A percentile compares a stretch with the other conserved stretches of the same genome.
Conservation (phyloP, 1,140 invertebrate species). For the Radopholus similis region DNA sequence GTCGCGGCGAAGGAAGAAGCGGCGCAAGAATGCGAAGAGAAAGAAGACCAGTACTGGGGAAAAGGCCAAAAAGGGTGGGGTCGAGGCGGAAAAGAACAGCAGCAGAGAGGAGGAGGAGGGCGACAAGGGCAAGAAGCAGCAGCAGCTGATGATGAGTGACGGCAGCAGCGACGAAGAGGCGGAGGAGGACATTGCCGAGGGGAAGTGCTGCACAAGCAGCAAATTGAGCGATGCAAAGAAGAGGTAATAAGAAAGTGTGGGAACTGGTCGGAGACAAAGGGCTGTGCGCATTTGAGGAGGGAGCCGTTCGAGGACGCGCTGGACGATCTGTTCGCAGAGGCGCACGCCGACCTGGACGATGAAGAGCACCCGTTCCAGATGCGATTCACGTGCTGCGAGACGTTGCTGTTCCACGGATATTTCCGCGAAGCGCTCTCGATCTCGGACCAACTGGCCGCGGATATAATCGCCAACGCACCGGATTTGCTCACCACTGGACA, state of each 20-base stretch:
- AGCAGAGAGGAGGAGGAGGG: not conserved
- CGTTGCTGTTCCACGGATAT: slow-evolving; percentile 30
- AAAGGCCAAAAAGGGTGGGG: not conserved
- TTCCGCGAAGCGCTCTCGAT: slow-evolving; percentile 25
- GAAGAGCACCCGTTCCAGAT: slow-evolving; percentile 15
- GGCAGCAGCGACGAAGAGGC: not conserved
- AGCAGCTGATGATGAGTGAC: not conserved
- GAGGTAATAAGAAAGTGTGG: not conserved
- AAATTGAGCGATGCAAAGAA: not conserved
- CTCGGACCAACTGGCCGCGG: slow-evolving; percentile 17
- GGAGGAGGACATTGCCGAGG: not conserved
- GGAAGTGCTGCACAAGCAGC: not conserved
- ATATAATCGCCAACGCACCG: slow-evolving; percentile 19
- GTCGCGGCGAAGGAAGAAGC: slow-evolving; percentile 7
- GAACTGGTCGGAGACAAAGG: not conserved
- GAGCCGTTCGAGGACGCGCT: slow-evolving; percentile 22
- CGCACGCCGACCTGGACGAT: slow-evolving; percentile 20
- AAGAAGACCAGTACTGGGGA: not conserved
- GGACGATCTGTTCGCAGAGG: slow-evolving; percentile 30
- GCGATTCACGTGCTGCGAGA: slow-evolving; percentile 40
- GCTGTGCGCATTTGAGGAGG: not conserved
- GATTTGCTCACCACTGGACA: slow-evolving; percentile 3
- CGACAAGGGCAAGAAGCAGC: not conserved
- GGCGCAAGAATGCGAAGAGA: not conserved
- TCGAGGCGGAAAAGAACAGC: not conserved